A percentile compares a stretch with the other conserved stretches of the same genome.
phyloP scores from a whole-genome alignment of 1,140 invertebrate genomes.

The Megalopta genalis region DNA sequence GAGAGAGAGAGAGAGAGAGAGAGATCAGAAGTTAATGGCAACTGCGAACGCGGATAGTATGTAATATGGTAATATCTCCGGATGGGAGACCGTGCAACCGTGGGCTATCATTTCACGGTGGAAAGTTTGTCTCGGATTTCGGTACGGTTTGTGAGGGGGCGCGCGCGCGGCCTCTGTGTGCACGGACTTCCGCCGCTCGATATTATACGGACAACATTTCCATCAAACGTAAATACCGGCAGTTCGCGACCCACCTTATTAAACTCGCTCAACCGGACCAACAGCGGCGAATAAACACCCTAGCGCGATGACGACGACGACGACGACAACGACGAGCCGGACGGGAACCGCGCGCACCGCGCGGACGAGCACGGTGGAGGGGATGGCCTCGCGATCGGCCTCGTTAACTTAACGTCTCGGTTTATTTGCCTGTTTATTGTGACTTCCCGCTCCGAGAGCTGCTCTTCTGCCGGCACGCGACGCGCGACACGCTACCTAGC shows the following conservation, averaged over 20 bases:
- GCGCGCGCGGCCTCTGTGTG: not conserved
- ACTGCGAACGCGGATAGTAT: not conserved
- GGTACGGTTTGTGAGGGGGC: not conserved
- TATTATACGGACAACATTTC: not conserved
- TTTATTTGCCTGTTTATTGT: slow-evolving; percentile 20
- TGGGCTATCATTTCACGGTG: slow-evolving; percentile 34
- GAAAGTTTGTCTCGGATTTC: slow-evolving; percentile 43
- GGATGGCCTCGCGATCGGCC: not conserved
- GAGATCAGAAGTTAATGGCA: slow-evolving; percentile 6
- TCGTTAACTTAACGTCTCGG: not conserved
- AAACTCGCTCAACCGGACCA: not conserved
- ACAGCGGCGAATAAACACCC: not conserved
- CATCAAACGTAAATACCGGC: not conserved
- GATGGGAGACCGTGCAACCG: slow-evolving; percentile 4
- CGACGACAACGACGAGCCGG: not conserved
- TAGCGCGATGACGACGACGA: too few species aligned
- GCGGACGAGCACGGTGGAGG: not conserved
- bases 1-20: too few species aligned
- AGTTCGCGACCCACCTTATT: not conserved
- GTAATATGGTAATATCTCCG: slow-evolving; percentile 19
- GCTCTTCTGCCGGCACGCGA: slow-evolving; percentile 2
- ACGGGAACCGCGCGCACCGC: too few species aligned
- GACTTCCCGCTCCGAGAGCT: slow-evolving; percentile 5
- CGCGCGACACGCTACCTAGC: not conserved
- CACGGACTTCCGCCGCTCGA: slow-evolving; percentile 2